These are phyloP conservation scores for Hippocampus comes DNA, from an alignment of 2,113 vertebrate species.

Conservation along the genomic window DNA sequence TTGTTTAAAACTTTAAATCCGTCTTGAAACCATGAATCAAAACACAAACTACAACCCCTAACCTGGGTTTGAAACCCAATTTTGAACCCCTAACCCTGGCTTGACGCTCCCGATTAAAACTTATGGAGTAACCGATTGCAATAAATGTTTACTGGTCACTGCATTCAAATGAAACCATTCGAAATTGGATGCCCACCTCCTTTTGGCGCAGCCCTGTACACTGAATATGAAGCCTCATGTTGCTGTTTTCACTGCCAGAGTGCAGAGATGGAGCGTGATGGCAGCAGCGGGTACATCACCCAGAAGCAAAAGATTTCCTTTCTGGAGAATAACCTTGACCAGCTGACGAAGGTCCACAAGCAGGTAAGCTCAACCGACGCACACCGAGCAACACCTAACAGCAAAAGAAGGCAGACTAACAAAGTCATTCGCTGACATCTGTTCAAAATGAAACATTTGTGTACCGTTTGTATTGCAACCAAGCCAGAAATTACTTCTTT, in stretches of 20 bases:
- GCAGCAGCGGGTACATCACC: constrained; percentile 81
- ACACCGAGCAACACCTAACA: background rate
- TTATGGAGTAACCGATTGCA: background rate
- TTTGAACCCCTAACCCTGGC: background rate
- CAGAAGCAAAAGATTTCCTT: constrained; percentile 96
- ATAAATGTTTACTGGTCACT: background rate
- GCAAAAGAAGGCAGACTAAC: background rate
- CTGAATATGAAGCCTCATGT: background rate
- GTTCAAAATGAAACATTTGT: constrained; percentile 11
- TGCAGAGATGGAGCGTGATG: constrained; percentile 81
- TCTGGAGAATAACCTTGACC: constrained; percentile 94
- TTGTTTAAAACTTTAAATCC: too few species aligned
- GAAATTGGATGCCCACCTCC: too few species aligned
- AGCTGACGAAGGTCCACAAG: constrained; percentile 95
- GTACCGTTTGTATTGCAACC: background rate
- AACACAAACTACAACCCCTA: too few species aligned
- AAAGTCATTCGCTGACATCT: background rate
- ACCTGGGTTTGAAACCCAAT: too few species aligned
- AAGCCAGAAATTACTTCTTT: background rate
- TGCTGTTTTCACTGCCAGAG: constrained; percentile 66
- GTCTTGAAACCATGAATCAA: too few species aligned
- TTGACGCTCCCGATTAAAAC: background rate
- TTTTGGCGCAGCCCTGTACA: background rate
- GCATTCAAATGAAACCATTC: too few species aligned
- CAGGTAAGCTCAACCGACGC: constrained; percentile 73